These are phyloP conservation scores for Phallusia fumigata DNA, from an alignment of 23 tunicate genomes.

Conservation along the genomic window DNA sequence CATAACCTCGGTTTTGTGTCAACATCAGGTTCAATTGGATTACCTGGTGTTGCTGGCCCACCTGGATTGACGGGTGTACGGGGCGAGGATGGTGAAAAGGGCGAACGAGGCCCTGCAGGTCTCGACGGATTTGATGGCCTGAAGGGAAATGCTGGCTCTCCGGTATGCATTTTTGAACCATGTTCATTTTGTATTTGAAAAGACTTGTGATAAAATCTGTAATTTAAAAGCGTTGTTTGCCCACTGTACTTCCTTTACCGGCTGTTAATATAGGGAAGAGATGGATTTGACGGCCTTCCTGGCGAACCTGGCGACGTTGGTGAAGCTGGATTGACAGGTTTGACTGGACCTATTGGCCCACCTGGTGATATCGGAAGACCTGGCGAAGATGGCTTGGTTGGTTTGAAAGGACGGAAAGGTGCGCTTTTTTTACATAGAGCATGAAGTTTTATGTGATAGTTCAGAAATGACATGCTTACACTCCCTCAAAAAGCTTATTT, in stretches of 20 bases:
- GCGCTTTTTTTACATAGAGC: too few relatives aligned
- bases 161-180: background rate
- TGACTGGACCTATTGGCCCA: slow-evolving; percentile 41
- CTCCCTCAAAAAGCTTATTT: too few relatives aligned
- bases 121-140: slow-evolving; percentile 31
- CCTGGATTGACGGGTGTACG: slow-evolving; percentile 55
- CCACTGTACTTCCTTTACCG: background rate
- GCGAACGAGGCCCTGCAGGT: slow-evolving; percentile 64
- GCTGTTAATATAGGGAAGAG: slow-evolving; percentile 11
- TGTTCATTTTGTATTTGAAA: background rate
- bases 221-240: background rate
- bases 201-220: background rate
- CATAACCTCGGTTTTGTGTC: too few relatives aligned
- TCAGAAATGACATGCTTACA: too few relatives aligned
- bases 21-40: background rate
- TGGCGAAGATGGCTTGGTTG: slow-evolving; percentile 53
- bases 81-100: slow-evolving; percentile 61
- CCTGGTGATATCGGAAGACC: slow-evolving; percentile 50
- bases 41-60: slow-evolving; percentile 33
- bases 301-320: slow-evolving; percentile 49
- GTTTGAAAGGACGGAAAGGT: slow-evolving; percentile 66
- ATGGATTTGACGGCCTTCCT: slow-evolving; percentile 19
- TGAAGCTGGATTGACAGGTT: slow-evolving; percentile 49
- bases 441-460: too few relatives aligned
- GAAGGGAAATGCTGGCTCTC: slow-evolving; percentile 32